Evolutionary conservation across 2,113 vertebrate genomes (phyloP).

Genomic region (Tympanuchus pallidicinctus): DNA sequence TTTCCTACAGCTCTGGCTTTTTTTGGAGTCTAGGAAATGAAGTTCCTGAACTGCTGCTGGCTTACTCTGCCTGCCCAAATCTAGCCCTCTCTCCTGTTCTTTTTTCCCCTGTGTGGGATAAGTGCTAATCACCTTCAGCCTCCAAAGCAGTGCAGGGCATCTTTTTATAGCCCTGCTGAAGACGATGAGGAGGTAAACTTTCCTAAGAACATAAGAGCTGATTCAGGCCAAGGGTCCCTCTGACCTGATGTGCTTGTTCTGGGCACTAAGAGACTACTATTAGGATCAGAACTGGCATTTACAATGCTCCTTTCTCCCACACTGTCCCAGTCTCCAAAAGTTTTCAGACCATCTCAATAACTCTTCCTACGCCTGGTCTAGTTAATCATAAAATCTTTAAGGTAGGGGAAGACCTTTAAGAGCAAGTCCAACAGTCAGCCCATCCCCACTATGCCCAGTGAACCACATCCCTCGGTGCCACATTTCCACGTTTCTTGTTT

Average conservation of each 20-base stretch:
- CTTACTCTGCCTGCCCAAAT: background rate
- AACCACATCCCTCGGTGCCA: too few relatives aligned
- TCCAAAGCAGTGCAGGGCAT: background rate
- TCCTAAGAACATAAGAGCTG: background rate
- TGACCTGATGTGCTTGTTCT: background rate
- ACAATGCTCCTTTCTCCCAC: background rate
- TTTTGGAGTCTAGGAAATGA: background rate
- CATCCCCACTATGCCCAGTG: background rate
- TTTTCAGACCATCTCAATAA: background rate
- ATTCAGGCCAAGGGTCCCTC: background rate
- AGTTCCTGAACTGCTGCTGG: background rate
- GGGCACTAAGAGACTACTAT: background rate
- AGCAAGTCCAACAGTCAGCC: background rate
- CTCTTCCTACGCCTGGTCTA: background rate
- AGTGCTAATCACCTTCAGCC: conserved; percentile 6
- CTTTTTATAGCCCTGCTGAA: conserved; percentile 38
- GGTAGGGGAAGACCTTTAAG: background rate
- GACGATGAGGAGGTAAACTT: background rate
- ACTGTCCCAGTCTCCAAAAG: fast-evolving
- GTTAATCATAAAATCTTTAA: background rate
- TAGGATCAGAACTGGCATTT: background rate
- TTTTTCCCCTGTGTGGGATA: background rate
- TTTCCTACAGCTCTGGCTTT: background rate
- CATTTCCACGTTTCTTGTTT: too few relatives aligned
- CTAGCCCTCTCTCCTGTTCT: background rate